Percentiles rank a stretch among this genome's conserved stretches.
Evolutionary conservation across 2,888 invertebrate species (phyloP).

Genomic region (Chorisops tibialis): DNA sequence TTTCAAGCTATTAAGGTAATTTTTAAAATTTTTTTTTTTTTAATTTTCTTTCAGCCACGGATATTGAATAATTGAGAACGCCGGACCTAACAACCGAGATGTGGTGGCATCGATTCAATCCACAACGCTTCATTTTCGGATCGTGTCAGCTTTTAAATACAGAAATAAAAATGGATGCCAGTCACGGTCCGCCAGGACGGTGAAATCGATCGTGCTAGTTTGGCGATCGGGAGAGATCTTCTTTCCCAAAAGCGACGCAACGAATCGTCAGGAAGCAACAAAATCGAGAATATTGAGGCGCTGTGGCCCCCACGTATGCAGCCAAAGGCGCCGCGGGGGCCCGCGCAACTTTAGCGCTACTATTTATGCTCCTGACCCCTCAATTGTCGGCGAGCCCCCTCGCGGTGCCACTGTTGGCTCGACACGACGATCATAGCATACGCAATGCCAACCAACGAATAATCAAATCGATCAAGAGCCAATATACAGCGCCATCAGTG

Average conservation of each 20-base stretch:
- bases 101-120: neutral
- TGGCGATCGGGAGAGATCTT: slow-evolving; percentile 2
- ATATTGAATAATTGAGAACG: too few species aligned
- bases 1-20: too few species aligned
- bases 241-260: neutral
- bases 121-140: neutral
- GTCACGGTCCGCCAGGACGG: neutral
- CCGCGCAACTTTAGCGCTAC: slow-evolving; percentile 43
- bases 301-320: slow-evolving; percentile 52
- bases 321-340: slow-evolving; percentile 53
- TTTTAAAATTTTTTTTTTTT: too few species aligned
- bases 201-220: neutral
- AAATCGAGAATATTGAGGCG: slow-evolving; percentile 39
- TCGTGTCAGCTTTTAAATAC: neutral
- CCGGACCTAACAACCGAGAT: neutral
- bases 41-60: too few species aligned
- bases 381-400: slow-evolving; percentile 46
- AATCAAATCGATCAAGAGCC: slow-evolving; percentile 1
- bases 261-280: neutral
- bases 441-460: neutral
- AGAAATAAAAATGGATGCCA: slow-evolving; percentile 4
- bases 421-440: neutral
- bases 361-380: slow-evolving; percentile 45
- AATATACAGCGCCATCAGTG: neutral
- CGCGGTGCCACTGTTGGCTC: slow-evolving; percentile 44